Evolutionary conservation across 2,888 invertebrate genomes (phyloP).

Genomic region (Piscicola geometra): DNA sequence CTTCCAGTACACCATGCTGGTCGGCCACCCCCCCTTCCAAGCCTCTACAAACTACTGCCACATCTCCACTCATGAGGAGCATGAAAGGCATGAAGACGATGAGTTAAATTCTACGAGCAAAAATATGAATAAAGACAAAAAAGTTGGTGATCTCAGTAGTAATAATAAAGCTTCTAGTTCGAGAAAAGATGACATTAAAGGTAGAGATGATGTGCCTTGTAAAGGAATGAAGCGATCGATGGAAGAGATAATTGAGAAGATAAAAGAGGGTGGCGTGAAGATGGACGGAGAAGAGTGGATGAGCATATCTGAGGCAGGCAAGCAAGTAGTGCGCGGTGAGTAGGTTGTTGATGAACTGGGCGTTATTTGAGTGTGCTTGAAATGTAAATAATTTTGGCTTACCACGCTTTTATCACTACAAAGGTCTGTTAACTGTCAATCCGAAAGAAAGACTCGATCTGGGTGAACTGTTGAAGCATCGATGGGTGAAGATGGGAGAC

Average conservation of each 20-base stretch:
- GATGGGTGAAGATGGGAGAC: conserved; percentile 63
- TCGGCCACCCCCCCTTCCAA: conserved; percentile 82
- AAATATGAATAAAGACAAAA: no score
- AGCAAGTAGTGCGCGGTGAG: conserved; percentile 67
- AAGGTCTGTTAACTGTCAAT: conserved; percentile 73
- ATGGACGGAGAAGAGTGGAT: conserved; percentile 72
- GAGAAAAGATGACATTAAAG: no score
- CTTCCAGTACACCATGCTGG: conserved; percentile 75
- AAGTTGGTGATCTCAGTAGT: not conserved
- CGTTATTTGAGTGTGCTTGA: no score
- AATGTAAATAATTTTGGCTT: not conserved
- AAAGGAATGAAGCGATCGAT: not conserved
- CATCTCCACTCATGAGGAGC: no score
- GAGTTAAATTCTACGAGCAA: no score
- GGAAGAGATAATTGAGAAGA: conserved; percentile 68
- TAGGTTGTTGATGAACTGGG: not conserved
- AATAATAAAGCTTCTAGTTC: not conserved
- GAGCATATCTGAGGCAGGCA: conserved; percentile 70
- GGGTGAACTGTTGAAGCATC: conserved; percentile 65
- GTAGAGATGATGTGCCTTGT: no score
- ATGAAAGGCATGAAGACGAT: no score
- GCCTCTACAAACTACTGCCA: conserved; percentile 59
- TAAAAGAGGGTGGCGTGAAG: conserved; percentile 72
- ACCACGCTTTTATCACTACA: not conserved
- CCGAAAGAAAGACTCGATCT: conserved; percentile 69